Base-by-base conservation (phyloP, 2,888 invertebrate species). In the Agrotis ipsilon region DNA sequence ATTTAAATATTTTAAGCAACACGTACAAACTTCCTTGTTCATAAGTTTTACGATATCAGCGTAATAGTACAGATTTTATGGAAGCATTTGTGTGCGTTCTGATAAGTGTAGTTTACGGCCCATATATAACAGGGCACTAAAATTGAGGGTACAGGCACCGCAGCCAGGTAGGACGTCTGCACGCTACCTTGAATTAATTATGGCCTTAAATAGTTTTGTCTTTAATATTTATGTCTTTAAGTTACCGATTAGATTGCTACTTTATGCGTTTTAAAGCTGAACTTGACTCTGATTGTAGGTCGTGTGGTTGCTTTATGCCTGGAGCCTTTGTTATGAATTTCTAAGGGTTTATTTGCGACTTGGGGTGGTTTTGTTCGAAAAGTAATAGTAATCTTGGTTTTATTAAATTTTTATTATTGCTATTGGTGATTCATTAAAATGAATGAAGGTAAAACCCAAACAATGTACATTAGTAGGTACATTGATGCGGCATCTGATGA, bases 101-200 rank as follows among this genome's bases (percentile, higher is more conserved):
- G 94, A 94, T 94, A 94, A 94, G 91, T 93, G 88, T 90, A 83
- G 86, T 94, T 94, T 94, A 94, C 90, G 90, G 85, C 86, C 87
- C 89, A 90, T 92, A 93, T 93, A 93, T 93, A 90, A 91, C 86
- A 87, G 79, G 87, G 83, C 85, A 86, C 89, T 86, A 91, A 92
- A 92, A 93, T 92, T 91, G 88, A 90, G 85, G 87, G 86, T 86
- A 85, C 87, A 64, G 65, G 61, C 77, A 81, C 87, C 83, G 77
- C 77, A 75, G 24, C 54, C 82, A 75, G 81, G 80, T 81, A 84
- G 85, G 79, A 81, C 77, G 82, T 81, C 81, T 82, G 80, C 77
- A 77, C 81, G 81, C 80, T 84, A 87, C 83, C 84, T 86, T 82
- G 81, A 86, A 89, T 87, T 86, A 80, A 87, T 89, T 86, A 88